phyloP scores from a whole-genome alignment of 2,797 vertebrate species.

The Merluccius polli region DNA sequence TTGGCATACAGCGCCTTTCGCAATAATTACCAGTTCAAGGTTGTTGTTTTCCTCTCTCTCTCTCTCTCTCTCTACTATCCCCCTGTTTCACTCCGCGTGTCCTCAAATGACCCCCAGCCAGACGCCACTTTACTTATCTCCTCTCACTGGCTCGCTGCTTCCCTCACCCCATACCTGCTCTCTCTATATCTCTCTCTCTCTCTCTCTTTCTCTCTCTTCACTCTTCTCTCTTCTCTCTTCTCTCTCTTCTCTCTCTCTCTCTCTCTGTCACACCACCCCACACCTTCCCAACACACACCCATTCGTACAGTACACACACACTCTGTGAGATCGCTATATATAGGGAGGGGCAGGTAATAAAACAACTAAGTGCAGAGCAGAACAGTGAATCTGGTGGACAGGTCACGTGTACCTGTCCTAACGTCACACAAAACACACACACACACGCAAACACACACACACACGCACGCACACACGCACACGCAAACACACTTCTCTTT shows the following conservation, averaged over 20 bases:
- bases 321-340: constrained; percentile 52
- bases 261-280: constrained; percentile 6
- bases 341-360: constrained; percentile 60
- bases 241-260: constrained; percentile 4
- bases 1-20: constrained; percentile 39
- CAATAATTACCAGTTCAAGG: constrained; percentile 44
- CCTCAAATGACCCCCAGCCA: constrained; percentile 29
- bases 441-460: neutral
- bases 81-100: constrained; percentile 15
- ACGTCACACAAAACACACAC: neutral
- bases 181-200: neutral
- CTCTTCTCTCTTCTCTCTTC: neutral
- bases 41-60: constrained; percentile 22
- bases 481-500: neutral
- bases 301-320: neutral
- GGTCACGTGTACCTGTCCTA: constrained; percentile 14
- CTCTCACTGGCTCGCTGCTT: constrained; percentile 5
- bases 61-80: constrained; percentile 9
- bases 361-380: constrained; percentile 62
- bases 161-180: neutral
- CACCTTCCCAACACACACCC: neutral
- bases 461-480: constrained; percentile 6
- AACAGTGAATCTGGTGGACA: constrained; percentile 36
- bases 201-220: neutral
- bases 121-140: neutral